These are phyloP conservation scores for Bruchidius siliquastri DNA, from an alignment of 2,888 invertebrate genomes.

Conservation along the genomic window DNA sequence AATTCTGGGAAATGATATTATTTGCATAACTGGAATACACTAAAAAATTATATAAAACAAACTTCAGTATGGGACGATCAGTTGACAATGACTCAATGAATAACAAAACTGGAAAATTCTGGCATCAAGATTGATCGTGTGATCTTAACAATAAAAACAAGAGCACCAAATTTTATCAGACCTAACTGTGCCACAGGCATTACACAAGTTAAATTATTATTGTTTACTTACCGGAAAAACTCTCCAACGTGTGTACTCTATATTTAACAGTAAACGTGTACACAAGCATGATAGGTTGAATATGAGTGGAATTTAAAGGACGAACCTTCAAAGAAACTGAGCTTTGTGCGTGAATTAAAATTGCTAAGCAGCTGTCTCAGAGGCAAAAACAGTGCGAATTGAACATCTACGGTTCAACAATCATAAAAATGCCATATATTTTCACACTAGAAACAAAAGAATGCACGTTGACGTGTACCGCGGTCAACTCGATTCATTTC, in stretches of 20 bases:
- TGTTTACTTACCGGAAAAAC: background rate
- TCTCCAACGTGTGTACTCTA: background rate
- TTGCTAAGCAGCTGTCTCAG: background rate
- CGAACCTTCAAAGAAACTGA: background rate
- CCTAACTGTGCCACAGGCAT: background rate
- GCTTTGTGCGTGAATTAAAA: background rate
- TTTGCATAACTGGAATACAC: background rate
- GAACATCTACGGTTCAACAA: background rate
- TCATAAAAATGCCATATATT: background rate
- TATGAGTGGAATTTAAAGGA: background rate
- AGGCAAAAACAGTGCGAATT: background rate
- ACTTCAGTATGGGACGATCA: background rate
- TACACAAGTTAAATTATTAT: background rate
- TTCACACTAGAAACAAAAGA: constrained; percentile 15
- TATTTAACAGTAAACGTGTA: background rate
- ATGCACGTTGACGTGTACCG: constrained; percentile 23
- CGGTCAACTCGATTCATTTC: constrained; percentile 19
- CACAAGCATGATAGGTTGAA: background rate
- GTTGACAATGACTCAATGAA: background rate
- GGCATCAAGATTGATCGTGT: background rate
- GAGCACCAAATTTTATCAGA: background rate
- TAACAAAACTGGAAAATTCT: background rate
- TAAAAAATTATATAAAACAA: background rate
- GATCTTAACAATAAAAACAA: background rate
- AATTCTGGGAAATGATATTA: background rate